Conservation (phyloP, 2,888 invertebrate species). For the Caradrina clavipalpis region DNA sequence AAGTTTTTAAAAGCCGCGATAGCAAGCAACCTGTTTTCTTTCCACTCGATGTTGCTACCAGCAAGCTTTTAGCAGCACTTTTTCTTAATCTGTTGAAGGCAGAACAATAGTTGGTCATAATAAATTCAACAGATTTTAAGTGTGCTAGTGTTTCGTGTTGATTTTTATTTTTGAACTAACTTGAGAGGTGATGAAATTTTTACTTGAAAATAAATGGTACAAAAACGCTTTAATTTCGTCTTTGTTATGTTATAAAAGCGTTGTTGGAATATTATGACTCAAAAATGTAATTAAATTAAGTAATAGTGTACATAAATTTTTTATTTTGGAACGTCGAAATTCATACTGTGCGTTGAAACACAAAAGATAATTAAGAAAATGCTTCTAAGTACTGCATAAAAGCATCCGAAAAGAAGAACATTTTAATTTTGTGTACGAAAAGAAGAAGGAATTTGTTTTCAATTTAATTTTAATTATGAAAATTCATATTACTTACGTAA, state of each 20-base stretch:
- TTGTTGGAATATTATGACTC: neutral
- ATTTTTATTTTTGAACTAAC: slow-evolving; percentile 2
- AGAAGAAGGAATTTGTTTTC: too few species aligned
- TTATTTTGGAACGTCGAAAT: neutral
- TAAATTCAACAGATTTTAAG: slow-evolving; percentile 23
- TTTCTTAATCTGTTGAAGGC: neutral
- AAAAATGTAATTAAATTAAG: neutral
- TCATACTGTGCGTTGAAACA: neutral
- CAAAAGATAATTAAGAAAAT: neutral
- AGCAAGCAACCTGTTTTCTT: neutral
- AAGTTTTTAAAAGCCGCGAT: neutral
- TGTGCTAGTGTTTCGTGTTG: neutral
- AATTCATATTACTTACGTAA: too few species aligned
- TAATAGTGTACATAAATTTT: neutral
- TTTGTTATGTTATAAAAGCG: slow-evolving; percentile 2
- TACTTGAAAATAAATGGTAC: slow-evolving; percentile 5
- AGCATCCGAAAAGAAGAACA: too few species aligned
- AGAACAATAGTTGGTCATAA: slow-evolving; percentile 16
- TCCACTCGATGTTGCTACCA: neutral
- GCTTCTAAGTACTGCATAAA: too few species aligned
- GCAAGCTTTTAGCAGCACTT: neutral
- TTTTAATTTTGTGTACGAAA: too few species aligned
- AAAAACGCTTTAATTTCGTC: neutral
- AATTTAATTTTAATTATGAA: too few species aligned
- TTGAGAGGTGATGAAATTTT: slow-evolving; percentile 19